Base-by-base conservation (phyloP, 2,113 vertebrate species). In the Rafetus swinhoei region DNA sequence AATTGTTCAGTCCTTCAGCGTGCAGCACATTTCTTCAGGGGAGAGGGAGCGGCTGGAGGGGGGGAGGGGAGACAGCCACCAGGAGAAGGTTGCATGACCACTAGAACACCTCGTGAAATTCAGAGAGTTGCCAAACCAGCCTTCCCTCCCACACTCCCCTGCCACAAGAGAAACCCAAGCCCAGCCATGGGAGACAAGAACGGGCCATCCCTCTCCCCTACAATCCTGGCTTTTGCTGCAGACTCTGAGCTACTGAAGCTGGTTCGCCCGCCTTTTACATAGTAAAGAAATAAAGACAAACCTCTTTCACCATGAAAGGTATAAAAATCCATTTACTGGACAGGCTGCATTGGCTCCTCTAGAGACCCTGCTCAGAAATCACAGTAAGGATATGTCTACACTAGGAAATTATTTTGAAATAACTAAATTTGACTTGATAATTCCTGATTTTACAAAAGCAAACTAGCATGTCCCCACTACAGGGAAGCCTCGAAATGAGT, bases 1-100 rank as follows among this genome's bases (percentile, higher is more conserved):
- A 94, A 93, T 85, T 92, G 59, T 91, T 89, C 86, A 39, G 85
- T 93, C 79, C 77, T 32, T 53, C 72, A 45, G 45, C 53, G 52
- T 1, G 0, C 12, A 55, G 81, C 2, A n/a, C 0, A 3, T 50
- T 50, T 3, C 56, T 24, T n/a, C 55, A 53, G 69, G 45, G 22
- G 53, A 27, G 35, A 52, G 60, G 74, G 74, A 45, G 24, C 3
- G 24, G 18, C 21, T 7, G 53, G 10, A 45, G 6, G 45, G 5
- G 24, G 35, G 22, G 39, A 50, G 24, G 27, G 52, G 32, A 14
- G 59, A 69, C 88, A 59, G 83, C 74, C 35, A 6, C 0, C 10
- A 15, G 25, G 53, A 86, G 84, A 35, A 57, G 29, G 10, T 52
- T 77, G 54, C 74, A 52, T 22, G 93, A 84, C 56, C 84, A 74